Conservation (phyloP, 2,113 vertebrate species). For the Geothlypis trichas region DNA sequence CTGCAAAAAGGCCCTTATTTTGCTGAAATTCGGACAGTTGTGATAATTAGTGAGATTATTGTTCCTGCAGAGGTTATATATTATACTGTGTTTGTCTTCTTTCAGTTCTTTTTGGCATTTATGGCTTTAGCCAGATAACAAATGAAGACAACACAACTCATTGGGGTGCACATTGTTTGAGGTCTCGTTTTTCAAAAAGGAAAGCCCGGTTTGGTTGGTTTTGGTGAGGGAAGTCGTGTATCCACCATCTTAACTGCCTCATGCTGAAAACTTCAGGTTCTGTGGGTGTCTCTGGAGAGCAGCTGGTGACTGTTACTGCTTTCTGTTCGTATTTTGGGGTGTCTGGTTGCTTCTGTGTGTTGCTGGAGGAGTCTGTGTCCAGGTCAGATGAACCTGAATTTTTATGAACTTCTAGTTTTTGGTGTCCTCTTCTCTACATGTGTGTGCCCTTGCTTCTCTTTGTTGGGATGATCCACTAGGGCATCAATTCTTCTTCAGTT, state of each 20-base stretch:
- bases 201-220: neutral
- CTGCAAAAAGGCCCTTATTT: neutral
- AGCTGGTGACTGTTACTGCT: neutral
- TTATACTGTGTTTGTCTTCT: neutral
- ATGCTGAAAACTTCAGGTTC: accelerated
- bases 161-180: accelerated
- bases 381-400: neutral
- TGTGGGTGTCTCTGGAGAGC: neutral
- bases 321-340: neutral
- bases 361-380: neutral
- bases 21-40: neutral
- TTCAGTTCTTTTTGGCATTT: neutral
- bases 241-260: neutral
- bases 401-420: neutral
- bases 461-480: neutral
- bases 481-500: neutral
- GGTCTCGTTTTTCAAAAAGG: neutral
- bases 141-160: accelerated
- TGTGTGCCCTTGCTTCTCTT: neutral
- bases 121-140: neutral
- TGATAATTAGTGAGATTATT: neutral
- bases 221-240: neutral
- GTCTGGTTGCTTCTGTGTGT: neutral
- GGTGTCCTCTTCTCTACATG: neutral
- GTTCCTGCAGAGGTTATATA: neutral